These are phyloP conservation scores for Agrochola lota DNA, from an alignment of 2,888 invertebrate genomes.

Conservation along the genomic window DNA sequence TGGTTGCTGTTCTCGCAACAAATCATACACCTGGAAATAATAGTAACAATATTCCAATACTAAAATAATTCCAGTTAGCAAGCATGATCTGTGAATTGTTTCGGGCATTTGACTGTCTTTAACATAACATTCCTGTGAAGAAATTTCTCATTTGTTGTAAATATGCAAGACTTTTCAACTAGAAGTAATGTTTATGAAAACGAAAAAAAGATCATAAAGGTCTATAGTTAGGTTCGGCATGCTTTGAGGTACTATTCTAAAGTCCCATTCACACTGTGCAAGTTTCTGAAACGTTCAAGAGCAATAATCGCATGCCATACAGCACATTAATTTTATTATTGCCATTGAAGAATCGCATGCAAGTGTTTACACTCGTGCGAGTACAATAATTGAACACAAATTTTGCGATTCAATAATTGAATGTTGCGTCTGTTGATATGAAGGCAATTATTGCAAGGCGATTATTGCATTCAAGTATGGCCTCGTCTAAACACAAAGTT, in stretches of 20 bases:
- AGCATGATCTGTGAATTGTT: not conserved
- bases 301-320: too few species aligned
- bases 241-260: not conserved
- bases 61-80: not conserved
- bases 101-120: not conserved
- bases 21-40: slow-evolving; percentile 47
- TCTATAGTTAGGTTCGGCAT: not conserved
- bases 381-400: not conserved
- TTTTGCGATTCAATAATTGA: too few species aligned
- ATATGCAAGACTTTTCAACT: not conserved
- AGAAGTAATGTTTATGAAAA: not conserved
- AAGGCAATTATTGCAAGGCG: too few species aligned
- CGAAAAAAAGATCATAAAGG: not conserved
- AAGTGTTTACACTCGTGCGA: not conserved
- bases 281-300: not conserved
- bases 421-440: too few species aligned
- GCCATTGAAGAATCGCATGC: not conserved
- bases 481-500: too few species aligned
- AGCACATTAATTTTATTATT: too few species aligned
- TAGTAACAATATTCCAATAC: not conserved
- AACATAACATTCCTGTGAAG: not conserved
- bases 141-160: not conserved
- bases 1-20: slow-evolving; percentile 37
- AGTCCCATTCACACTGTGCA: not conserved
- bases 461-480: too few species aligned